Evolutionary conservation across 2,113 vertebrate genomes (phyloP).

Genomic region (Engraulis encrasicolus): DNA sequence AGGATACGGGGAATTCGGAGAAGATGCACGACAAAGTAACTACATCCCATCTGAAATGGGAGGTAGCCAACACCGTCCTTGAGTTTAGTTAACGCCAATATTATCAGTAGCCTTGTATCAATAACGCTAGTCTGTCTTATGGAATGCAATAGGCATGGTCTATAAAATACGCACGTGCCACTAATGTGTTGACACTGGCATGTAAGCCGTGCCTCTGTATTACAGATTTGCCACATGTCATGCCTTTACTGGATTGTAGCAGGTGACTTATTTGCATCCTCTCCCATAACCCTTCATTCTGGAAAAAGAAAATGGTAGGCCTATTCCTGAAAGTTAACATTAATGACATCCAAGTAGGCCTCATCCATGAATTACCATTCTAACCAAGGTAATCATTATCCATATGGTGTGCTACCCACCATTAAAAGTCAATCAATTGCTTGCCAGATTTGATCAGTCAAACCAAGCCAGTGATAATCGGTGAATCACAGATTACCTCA

Average conservation of each 20-base stretch:
- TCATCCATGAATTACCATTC: background rate
- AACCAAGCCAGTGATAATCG: conserved; percentile 5
- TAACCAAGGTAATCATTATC: background rate
- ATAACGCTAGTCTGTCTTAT: background rate
- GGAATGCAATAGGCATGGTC: too few species aligned
- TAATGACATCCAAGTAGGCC: background rate
- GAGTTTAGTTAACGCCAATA: background rate
- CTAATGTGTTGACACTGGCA: too few species aligned
- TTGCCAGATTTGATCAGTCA: conserved; percentile 10
- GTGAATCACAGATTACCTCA: background rate
- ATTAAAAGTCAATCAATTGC: background rate
- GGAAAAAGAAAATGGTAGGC: background rate
- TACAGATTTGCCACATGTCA: background rate
- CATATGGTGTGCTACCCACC: background rate
- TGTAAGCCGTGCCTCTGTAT: background rate
- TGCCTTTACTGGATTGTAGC: background rate
- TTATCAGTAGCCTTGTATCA: background rate
- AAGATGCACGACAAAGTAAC: background rate
- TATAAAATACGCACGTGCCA: too few species aligned
- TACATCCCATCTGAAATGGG: background rate
- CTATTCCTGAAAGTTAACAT: background rate
- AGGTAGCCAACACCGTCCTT: background rate
- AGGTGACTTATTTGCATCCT: background rate
- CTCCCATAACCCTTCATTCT: background rate
- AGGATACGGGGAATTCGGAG: background rate